phyloP scores from a whole-genome alignment of 2,113 vertebrate genomes.

The Aegotheles bennettii region DNA sequence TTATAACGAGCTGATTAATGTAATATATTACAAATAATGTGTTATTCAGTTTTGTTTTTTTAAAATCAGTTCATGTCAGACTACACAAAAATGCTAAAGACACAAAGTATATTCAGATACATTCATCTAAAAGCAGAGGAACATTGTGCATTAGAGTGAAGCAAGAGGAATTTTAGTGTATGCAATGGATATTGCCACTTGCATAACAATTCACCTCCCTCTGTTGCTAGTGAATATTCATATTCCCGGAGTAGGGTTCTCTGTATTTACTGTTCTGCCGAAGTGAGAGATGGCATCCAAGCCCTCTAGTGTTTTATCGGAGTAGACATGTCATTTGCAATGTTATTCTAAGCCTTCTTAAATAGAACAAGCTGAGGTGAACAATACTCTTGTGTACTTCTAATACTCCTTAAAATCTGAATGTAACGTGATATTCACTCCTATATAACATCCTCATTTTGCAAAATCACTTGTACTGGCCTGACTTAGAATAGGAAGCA shows the following conservation, averaged over 20 bases:
- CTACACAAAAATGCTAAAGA: neutral
- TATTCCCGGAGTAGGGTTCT: conserved; percentile 54
- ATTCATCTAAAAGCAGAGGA: conserved; percentile 5
- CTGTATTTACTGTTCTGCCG: conserved; percentile 42
- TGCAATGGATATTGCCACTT: conserved; percentile 55
- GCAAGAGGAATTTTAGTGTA: conserved; percentile 55
- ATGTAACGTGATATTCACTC: neutral
- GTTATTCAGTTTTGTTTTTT: neutral
- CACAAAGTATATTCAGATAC: neutral
- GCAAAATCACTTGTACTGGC: neutral
- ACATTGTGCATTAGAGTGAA: conserved; percentile 38
- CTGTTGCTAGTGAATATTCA: conserved; percentile 72
- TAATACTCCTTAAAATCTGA: neutral
- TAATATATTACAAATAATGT: conserved; percentile 34
- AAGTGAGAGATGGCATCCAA: conserved; percentile 34
- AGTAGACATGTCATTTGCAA: conserved; percentile 26
- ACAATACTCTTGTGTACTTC: neutral
- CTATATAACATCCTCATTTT: neutral
- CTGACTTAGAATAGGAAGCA: neutral
- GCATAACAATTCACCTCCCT: conserved; percentile 70
- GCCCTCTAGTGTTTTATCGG: conserved; percentile 60
- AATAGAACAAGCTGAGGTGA: conserved; percentile 17
- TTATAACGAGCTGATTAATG: conserved; percentile 33
- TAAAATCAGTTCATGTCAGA: neutral
- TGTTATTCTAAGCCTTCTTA: conserved; percentile 32